Base-by-base conservation (phyloP, 2,888 invertebrate species). In the Monochamus alternatus region DNA sequence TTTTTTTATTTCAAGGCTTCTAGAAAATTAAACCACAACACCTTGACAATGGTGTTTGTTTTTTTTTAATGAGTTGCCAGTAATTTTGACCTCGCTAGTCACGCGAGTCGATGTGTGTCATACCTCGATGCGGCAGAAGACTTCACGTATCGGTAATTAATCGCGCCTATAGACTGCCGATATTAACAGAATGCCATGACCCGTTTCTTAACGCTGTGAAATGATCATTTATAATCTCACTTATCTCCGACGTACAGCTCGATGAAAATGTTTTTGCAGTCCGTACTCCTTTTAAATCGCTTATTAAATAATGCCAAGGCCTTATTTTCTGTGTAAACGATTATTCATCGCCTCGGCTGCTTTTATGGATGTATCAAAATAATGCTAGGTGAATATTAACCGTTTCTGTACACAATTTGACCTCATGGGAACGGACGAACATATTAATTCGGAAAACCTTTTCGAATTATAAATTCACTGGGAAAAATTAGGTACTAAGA, bases 221-320 rank as follows among this genome's bases (percentile, higher is more conserved):
- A 44, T 31, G 47, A 64, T 64, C 47, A 47, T 64, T 47, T 64
- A 64, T 64, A 44, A 64, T 64, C 7, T 47, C 22, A 30, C 12
- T 64, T 47, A 64, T 47, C 47, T 44, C 60, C 47, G 52, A 55
- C 55, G 38, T 67, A 58, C 38, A 52, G 51, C 47, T 60, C 44
- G 31, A 69, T 31, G 44, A 60, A 60, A 69, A 60, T 60, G 30
- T 69, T 65, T 65, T 69, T 62, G 65, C 51, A 65, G 47, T 51
- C 64, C 22, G 14, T 44, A 51, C 59, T 62, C 51, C 60, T 69
- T 69, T 55, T 55, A 66, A 66, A 66, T 55, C 51, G 38, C 12
- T 69, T 69, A 69, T 59, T 69, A 69, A 69, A 69, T 69, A 69
- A 69, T 69, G 69, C 59, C 69, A 69, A 69, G 69, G 69, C 60